phyloP scores from a whole-genome alignment of 37 sponge, comb jelly and placozoan genomes.

The Halisarca cf. caerulea region DNA sequence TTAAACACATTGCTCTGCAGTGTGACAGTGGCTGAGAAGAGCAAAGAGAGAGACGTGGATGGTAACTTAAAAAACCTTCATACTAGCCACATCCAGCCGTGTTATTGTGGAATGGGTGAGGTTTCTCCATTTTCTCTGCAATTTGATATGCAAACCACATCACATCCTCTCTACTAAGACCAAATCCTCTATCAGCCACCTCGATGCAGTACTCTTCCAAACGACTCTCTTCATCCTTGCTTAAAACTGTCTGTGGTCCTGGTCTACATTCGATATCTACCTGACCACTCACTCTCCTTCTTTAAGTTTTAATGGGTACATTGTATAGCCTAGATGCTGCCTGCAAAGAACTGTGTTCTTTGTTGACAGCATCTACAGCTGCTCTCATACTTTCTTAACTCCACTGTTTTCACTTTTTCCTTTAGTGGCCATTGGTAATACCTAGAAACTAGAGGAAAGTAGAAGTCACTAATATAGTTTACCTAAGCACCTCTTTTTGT shows the following conservation, averaged over 20 bases:
- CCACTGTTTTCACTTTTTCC: too few relatives aligned
- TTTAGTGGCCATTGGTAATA: too few relatives aligned
- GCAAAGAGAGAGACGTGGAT: constrained; percentile 21
- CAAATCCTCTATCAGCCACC: constrained; percentile 31
- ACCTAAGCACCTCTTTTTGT: too few relatives aligned
- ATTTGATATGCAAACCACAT: constrained; percentile 15
- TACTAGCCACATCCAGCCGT: constrained; percentile 47
- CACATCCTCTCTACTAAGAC: not conserved
- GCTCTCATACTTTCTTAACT: too few relatives aligned
- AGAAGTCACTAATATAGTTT: too few relatives aligned
- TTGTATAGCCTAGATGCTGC: constrained; percentile 3
- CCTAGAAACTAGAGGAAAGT: too few relatives aligned
- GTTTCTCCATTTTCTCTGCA: not conserved
- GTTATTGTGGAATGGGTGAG: constrained; percentile 30
- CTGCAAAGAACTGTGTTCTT: too few relatives aligned
- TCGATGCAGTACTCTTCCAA: constrained; percentile 2
- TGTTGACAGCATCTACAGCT: too few relatives aligned
- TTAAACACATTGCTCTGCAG: constrained; percentile 15
- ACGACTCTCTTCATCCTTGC: constrained; percentile 14
- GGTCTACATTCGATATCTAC: constrained; percentile 43
- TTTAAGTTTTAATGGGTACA: not conserved
- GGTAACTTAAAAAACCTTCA: constrained; percentile 39
- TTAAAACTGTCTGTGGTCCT: constrained; percentile 35
- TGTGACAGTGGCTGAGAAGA: constrained; percentile 19
- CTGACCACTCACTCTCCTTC: constrained; percentile 32